phyloP scores from a whole-genome alignment of 2,888 invertebrate genomes.

The Diogma glabrata region DNA sequence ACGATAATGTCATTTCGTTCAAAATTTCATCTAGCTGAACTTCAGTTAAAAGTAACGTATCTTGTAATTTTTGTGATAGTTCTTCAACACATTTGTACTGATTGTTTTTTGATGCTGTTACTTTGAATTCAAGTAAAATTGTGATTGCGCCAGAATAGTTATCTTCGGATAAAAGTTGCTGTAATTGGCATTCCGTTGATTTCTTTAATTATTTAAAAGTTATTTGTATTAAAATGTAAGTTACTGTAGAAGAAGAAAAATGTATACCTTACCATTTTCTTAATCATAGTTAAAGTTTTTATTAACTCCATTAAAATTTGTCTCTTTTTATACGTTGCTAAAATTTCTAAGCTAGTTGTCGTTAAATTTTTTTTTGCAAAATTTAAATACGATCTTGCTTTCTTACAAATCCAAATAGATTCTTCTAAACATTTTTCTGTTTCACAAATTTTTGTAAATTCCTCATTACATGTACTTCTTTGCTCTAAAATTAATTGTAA shows the following conservation, averaged over 20 bases:
- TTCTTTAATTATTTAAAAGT: constrained; percentile 44
- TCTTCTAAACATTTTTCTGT: constrained; percentile 57
- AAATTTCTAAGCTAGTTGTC: constrained; percentile 72
- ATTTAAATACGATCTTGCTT: constrained; percentile 59
- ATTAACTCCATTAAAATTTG: constrained; percentile 72
- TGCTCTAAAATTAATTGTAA: constrained; percentile 87
- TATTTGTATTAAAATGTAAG: constrained; percentile 34
- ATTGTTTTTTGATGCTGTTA: constrained; percentile 69
- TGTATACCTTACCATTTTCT: constrained; percentile 51
- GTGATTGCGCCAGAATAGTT: constrained; percentile 86
- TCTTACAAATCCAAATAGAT: constrained; percentile 57
- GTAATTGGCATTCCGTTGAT: constrained; percentile 72
- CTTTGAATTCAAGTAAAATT: constrained; percentile 77
- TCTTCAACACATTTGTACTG: constrained; percentile 89
- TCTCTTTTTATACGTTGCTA: constrained; percentile 83
- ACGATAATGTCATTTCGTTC: constrained; percentile 54
- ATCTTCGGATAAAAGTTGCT: constrained; percentile 67
- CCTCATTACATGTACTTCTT: constrained; percentile 72
- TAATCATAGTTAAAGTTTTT: constrained; percentile 66
- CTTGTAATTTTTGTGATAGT: constrained; percentile 73
- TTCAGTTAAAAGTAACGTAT: constrained; percentile 82
- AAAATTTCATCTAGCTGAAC: constrained; percentile 81
- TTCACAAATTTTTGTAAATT: constrained; percentile 65
- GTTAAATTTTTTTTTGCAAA: constrained; percentile 73
- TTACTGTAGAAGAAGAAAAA: constrained; percentile 28